phyloP scores from a whole-genome alignment of 2,888 invertebrate species.

The Mactromeris polynyma region DNA sequence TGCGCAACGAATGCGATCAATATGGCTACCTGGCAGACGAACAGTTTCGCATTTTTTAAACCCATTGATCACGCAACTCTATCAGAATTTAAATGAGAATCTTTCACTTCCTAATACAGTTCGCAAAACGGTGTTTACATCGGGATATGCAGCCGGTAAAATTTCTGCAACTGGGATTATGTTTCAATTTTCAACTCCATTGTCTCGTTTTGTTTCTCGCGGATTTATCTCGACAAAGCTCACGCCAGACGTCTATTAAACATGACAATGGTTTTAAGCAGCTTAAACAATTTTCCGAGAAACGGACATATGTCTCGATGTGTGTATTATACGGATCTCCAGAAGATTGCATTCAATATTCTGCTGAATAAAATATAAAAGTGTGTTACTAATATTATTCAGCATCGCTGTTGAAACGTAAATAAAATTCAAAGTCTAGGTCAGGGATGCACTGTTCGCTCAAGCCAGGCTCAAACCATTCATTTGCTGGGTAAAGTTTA shows the following conservation, averaged over 20 bases:
- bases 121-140: background rate
- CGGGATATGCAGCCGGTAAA: background rate
- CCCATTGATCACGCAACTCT: conserved; percentile 27
- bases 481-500: too few species aligned
- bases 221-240: background rate
- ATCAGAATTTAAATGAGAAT: conserved; percentile 24
- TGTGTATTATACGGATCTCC: background rate
- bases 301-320: background rate
- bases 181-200: background rate
- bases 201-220: background rate
- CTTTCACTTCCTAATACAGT: background rate
- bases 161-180: background rate
- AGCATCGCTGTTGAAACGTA: too few species aligned
- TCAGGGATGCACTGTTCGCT: too few species aligned
- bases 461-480: too few species aligned
- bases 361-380: too few species aligned
- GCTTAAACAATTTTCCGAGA: conserved; percentile 8
- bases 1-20: conserved; percentile 62
- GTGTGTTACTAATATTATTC: too few species aligned
- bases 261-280: background rate
- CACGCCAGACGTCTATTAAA: background rate
- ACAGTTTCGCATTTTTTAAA: conserved; percentile 34
- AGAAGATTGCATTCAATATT: background rate
- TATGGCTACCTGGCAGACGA: conserved; percentile 59
- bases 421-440: too few species aligned